Evolutionary conservation across 2,888 invertebrate genomes (phyloP), one percentile per base, ranked within the genome.

Genomic region (Ormia ochracea): DNA sequence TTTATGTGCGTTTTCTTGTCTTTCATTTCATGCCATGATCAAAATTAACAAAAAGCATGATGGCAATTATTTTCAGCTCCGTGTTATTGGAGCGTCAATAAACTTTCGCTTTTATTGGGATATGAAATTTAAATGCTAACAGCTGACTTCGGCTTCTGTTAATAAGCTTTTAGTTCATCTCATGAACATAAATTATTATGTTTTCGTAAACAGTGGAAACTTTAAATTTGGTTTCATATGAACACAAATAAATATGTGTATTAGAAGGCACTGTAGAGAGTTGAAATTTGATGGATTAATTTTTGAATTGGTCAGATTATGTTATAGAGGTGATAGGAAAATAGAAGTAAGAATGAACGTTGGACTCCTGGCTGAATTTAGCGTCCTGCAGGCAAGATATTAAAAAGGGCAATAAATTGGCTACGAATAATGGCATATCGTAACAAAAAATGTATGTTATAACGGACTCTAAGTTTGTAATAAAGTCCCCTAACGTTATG

Each of bases 91-190:
- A 61, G 72, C 68, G 75, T 43, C 65, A 66, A 72, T 78, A 78
- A 78, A 72, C 69, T 70, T 69, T 72, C 72, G 69, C 78, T 78
- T 78, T 63, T 52, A 50, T 36, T n/a, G n/a, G 50, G 17, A 50
- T 28, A 59, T 33, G 17, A 59, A 50, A 70, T 41, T 50, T 28
- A 70, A 59, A 50, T 9, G 10, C 21, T n/a, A 31, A 70, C 70
- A 70, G 75, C 58, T 76, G 68, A 54, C 69, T 76, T 69, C 58
- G 50, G 43, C 50, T 70, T 59, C 31, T 52, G 65, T 19, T 56
- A 50, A 12, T 4, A 54, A 52, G 38, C 23, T 41, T 43, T 14
- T 36, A 41, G 61, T n/a, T n/a, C 23, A 59, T 48, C 26, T n/a
- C 14, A 38, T 21, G 17, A 36, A 26, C 7, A 63, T 33, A 5